Conservation (phyloP, 2,888 invertebrate genomes). For the Synanthedon myopaeformis region DNA sequence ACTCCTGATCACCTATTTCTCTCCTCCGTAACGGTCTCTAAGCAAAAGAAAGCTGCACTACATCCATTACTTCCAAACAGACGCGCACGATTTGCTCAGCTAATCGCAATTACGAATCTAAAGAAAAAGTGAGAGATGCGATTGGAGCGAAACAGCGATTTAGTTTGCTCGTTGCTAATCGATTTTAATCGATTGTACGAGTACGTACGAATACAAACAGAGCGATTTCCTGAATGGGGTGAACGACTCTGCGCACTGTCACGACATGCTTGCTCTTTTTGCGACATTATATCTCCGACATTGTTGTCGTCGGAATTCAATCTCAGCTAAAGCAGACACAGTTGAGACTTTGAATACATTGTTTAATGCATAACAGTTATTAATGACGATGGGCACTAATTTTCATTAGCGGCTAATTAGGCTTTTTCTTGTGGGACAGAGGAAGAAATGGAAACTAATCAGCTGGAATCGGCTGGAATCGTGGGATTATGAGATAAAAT, state of each 20-base stretch:
- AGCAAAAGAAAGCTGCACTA: neutral
- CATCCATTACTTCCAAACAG: slow-evolving; percentile 8
- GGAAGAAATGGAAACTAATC: too few species aligned
- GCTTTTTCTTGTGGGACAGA: too few species aligned
- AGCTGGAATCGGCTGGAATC: too few species aligned
- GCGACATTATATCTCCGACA: slow-evolving; percentile 23
- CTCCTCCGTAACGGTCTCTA: neutral
- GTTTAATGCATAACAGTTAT: neutral
- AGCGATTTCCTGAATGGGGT: slow-evolving; percentile 34
- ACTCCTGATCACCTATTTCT: too few species aligned
- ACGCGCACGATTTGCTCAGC: slow-evolving; percentile 13
- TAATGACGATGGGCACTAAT: too few species aligned
- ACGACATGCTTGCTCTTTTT: slow-evolving; percentile 18
- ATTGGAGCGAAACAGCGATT: slow-evolving; percentile 12
- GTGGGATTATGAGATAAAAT: too few species aligned
- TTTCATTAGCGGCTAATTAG: too few species aligned
- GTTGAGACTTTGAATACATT: neutral
- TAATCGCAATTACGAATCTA: slow-evolving; percentile 9
- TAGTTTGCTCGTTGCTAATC: slow-evolving; percentile 16
- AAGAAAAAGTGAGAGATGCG: slow-evolving; percentile 7
- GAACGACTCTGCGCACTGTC: slow-evolving; percentile 28
- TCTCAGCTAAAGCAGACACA: neutral
- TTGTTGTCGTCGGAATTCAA: slow-evolving; percentile 17
- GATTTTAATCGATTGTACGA: slow-evolving; percentile 24
- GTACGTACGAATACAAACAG: slow-evolving; percentile 24